Base-by-base conservation (phyloP, 1,140 invertebrate species). In the Andrena cerasifolii region DNA sequence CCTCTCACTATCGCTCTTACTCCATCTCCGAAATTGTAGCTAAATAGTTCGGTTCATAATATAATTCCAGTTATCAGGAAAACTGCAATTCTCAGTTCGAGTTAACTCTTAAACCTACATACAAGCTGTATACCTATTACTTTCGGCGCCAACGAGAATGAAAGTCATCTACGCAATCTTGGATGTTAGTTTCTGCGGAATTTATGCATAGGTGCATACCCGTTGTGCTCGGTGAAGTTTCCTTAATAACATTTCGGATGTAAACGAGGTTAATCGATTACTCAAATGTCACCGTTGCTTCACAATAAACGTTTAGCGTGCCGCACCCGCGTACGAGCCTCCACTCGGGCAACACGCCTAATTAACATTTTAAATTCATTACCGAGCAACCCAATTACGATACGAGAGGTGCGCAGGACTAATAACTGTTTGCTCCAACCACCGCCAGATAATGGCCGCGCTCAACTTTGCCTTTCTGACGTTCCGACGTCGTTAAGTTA, bases 341-440 rank as follows among this genome's bases (percentile, higher is more conserved):
- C n/a, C 33, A 21, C 21, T 40, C 26, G 16, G 53, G 14, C n/a
- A 28, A 10, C 21, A 8, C 24, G 43, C 4, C 24, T 21, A 45
- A 36, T 49, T 54, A 62, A 54, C 51, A 79, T 82, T 83, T 83
- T 82, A 70, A 83, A 83, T 73, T 74, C 56, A 74, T 82, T 82
- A 83, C 26, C 31, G 16, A 36, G 49, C 28, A 74, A 83, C 71
- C 61, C 43, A 47, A 74, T 83, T 67, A 72, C 21, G 40, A 36
- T 72, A 18, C 26, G 40, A 72, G 67, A 49, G 63, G 33, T 61
- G 51, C 73, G 45, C 58, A 70, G 67, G 28, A 82, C 49, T 36
- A 73, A 83, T 82, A 73, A 78, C 47, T 67, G 49, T 68, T 68
- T 56, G 54, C 31, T 45, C 16, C 43, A 45, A 33, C 36, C 62